Percentiles rank a stretch among this genome's conserved stretches.
Evolutionary conservation across 2,888 invertebrate species (phyloP).

Genomic region (Steromphala cineraria): DNA sequence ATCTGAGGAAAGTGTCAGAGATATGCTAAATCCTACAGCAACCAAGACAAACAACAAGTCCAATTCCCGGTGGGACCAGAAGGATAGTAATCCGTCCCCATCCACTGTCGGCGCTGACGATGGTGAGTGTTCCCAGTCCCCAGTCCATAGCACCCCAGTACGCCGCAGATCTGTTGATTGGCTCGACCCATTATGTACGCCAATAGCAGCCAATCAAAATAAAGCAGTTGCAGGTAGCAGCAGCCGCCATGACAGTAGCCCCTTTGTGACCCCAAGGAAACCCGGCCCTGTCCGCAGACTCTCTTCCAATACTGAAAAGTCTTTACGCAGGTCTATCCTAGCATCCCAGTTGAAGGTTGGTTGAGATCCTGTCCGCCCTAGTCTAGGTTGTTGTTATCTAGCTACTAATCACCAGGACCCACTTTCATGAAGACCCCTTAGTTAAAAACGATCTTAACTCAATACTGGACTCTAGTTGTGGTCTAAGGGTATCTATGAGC

Average conservation of each 20-base stretch:
- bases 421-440: too few species aligned
- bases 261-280: constrained; percentile 44
- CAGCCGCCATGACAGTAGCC: not conserved
- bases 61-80: constrained; percentile 27
- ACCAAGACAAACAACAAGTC: constrained; percentile 3
- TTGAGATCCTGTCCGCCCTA: not conserved
- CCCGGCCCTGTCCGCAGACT: constrained; percentile 45
- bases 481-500: too few species aligned
- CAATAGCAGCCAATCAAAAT: constrained; percentile 22
- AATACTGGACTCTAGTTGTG: too few species aligned
- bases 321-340: constrained; percentile 48
- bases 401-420: not conserved
- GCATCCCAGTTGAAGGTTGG: constrained; percentile 56
- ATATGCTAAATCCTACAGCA: not conserved
- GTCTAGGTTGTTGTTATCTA: not conserved
- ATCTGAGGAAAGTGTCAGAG: not conserved
- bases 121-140: not conserved
- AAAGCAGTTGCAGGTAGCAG: not conserved
- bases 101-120: not conserved
- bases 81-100: not conserved
- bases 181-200: constrained; percentile 43
- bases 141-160: constrained; percentile 42
- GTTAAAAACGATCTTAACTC: too few species aligned
- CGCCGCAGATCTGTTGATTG: constrained; percentile 38
- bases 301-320: constrained; percentile 51